These are phyloP conservation scores for Colletes collaris DNA, from an alignment of 2,888 invertebrate species.

Conservation along the genomic window DNA sequence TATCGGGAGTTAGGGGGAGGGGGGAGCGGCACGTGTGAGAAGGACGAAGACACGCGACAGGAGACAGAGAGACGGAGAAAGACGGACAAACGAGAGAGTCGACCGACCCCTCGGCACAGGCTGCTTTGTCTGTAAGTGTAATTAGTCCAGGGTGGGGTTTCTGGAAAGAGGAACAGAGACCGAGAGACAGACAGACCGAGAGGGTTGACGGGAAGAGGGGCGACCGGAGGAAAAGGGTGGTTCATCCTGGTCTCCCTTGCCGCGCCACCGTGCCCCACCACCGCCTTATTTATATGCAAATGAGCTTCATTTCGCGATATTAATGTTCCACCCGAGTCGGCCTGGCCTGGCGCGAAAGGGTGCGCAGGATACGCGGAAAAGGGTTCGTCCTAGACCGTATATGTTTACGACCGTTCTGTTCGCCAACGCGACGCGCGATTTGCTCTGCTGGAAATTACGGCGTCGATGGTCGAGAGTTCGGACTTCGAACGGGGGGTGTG, in stretches of 20 bases:
- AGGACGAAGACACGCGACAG: slow-evolving; percentile 11
- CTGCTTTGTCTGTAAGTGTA: slow-evolving; percentile 83
- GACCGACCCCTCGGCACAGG: slow-evolving; percentile 78
- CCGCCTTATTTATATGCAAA: slow-evolving; percentile 94
- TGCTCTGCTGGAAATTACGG: slow-evolving; percentile 56
- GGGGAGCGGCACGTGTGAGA: slow-evolving; percentile 15
- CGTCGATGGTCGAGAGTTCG: slow-evolving; percentile 25
- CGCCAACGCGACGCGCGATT: slow-evolving; percentile 61
- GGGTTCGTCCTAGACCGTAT: slow-evolving; percentile 77
- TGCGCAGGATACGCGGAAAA: slow-evolving; percentile 77
- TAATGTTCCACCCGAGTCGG: slow-evolving; percentile 86
- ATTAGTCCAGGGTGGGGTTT: slow-evolving; percentile 81
- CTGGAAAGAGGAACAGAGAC: slow-evolving; percentile 62
- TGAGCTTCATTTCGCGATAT: slow-evolving; percentile 95
- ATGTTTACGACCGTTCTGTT: slow-evolving; percentile 78
- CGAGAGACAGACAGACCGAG: slow-evolving; percentile 33
- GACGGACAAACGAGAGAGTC: slow-evolving; percentile 47
- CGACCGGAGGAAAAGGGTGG: slow-evolving; percentile 69
- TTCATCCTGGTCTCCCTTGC: slow-evolving; percentile 75
- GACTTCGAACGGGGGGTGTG: neutral
- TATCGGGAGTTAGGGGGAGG: slow-evolving; percentile 74
- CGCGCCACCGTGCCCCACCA: slow-evolving; percentile 75
- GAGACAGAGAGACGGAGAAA: slow-evolving; percentile 20
- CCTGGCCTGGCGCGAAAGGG: slow-evolving; percentile 68
- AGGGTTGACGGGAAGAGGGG: slow-evolving; percentile 34